phyloP scores from a whole-genome alignment of 2,113 vertebrate genomes.

The Orcinus orca region DNA sequence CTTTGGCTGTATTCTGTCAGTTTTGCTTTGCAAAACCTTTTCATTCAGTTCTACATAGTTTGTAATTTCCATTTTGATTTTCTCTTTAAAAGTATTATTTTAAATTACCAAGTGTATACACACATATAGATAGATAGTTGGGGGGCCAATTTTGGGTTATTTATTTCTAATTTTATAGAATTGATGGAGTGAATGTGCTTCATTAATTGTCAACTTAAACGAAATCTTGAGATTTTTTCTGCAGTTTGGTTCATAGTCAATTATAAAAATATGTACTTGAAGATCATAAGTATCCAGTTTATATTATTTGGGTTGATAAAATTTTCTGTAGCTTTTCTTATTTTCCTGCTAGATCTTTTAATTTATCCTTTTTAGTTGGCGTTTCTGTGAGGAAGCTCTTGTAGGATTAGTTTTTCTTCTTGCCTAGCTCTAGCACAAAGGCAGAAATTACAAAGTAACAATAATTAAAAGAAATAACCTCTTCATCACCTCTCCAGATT shows the following conservation, averaged over 20 bases:
- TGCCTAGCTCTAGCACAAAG: background rate
- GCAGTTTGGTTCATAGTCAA: background rate
- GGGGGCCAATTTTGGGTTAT: background rate
- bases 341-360: constrained; percentile 2
- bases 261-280: background rate
- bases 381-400: background rate
- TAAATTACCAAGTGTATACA: background rate
- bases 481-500: background rate
- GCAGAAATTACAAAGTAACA: background rate
- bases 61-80: background rate
- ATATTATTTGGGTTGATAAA: background rate
- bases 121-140: background rate
- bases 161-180: background rate
- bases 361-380: background rate
- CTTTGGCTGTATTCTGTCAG: background rate
- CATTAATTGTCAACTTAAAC: background rate
- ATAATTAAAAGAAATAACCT: background rate
- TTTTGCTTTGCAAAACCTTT: background rate
- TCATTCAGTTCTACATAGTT: background rate
- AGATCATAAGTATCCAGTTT: background rate
- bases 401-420: background rate
- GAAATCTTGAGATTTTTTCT: background rate
- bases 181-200: background rate
- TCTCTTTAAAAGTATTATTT: background rate
- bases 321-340: background rate